Base-by-base conservation (phyloP, 2,797 vertebrate genomes). In the Halcyon chelicuti region DNA sequence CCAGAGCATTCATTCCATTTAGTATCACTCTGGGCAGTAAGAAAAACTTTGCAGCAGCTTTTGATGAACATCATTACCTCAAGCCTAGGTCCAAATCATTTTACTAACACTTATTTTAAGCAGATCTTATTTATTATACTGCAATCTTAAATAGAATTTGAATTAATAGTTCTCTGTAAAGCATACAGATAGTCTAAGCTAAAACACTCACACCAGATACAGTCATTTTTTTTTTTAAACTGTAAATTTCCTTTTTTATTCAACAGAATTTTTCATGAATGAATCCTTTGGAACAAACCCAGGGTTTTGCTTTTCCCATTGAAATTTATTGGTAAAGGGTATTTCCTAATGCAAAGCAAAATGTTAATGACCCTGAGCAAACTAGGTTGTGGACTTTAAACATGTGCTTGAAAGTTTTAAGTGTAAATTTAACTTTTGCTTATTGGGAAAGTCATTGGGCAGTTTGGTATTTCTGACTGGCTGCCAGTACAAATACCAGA, bases 251-350 rank as follows among this genome's bases (percentile, higher is more conserved):
- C 18, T 82, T 80, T 81, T 84, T 93, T 66, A 76, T 85, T 90
- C 54, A 90, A 60, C 7, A 90, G 31, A 42, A 9, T 37, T 93
- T 95, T 94, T 92, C 54, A 91, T 95, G 82, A 96, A 97, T 95
- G 80, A 89, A 78, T 19, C 46, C 57, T 88, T 22, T 60, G 68
- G 67, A 88, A 78, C 10, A 51, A 88, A 44, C 29, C 5, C 47
- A 29, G 5, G 8, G 26, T 21, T 85, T 71, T 78, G 29, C 33
- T 86, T 93, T 96, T 75, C 70, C 82, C 87, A 70, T 11, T 60
- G 61, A 91, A 80, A 61, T 60, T 29, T 33, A 62, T 75, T 47
- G 72, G 79, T 76, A 80, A 77, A 81, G 58, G 20, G 2, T 40
- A 81, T 96, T 97, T 95, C 92, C 73, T 82, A 96, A 95, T 7